Percentiles rank a stretch among this genome's conserved stretches.
Conservation (phyloP, 2,888 invertebrate genomes). For the Mesorhabditis spiculigera region DNA sequence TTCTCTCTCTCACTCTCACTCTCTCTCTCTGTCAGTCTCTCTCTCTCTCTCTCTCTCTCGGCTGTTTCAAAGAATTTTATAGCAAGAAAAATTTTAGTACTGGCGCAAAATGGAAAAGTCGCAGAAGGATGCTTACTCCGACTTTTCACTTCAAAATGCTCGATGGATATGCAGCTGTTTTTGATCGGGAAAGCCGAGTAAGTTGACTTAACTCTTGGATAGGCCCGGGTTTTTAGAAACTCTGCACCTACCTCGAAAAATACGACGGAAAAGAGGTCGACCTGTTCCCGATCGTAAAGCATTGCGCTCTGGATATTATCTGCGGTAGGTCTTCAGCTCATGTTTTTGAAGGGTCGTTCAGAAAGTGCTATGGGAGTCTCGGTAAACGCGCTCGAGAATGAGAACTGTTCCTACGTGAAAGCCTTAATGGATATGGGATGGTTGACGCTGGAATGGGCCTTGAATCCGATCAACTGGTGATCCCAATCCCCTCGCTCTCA, state of each 20-base stretch:
- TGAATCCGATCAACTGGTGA: background rate
- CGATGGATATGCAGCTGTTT: constrained; percentile 57
- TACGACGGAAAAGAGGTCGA: constrained; percentile 54
- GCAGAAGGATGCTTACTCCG: constrained; percentile 61
- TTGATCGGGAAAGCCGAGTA: constrained; percentile 11
- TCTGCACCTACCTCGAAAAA: constrained; percentile 50
- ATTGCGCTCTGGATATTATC: constrained; percentile 62
- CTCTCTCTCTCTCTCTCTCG: too few species aligned
- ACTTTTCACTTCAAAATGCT: constrained; percentile 63
- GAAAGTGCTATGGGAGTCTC: constrained; percentile 16
- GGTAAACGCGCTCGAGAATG: constrained; percentile 9
- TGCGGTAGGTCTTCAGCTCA: constrained; percentile 14
- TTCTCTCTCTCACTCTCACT: too few species aligned
- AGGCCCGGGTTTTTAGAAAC: constrained; percentile 18
- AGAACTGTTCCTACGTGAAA: constrained; percentile 5
- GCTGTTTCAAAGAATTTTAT: too few species aligned
- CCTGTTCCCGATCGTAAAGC: constrained; percentile 60
- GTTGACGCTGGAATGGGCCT: background rate
- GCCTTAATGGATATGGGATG: constrained; percentile 9
- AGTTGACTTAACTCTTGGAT: background rate
- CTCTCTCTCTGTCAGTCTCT: too few species aligned
- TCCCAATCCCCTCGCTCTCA: background rate
- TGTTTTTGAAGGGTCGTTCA: background rate
- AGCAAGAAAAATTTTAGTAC: constrained; percentile 45
- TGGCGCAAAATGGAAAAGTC: constrained; percentile 60